Base-by-base conservation (phyloP, 64 coral and sea anemone species). In the Cladopsammia gracilis region DNA sequence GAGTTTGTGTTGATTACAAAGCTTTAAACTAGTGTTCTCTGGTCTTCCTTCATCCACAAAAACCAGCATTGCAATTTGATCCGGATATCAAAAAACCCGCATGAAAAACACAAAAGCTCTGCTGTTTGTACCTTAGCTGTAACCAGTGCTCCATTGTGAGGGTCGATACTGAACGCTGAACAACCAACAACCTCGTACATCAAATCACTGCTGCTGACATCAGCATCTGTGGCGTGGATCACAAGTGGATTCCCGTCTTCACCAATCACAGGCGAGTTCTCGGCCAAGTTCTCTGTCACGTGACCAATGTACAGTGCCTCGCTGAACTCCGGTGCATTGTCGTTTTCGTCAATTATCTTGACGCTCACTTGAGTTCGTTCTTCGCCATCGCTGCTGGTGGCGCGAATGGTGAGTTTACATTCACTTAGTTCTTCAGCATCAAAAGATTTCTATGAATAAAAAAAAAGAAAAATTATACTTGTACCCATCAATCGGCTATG, bases 181-280 rank as follows among this genome's bases (percentile, higher is more conserved):
- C 67, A 49, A 53, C 94, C 96, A 62, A 98, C 92, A 50, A 98
- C 86, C 57, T 98, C 96, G 47, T 91, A 98, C 48, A 92, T 73
- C 15, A 98, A 89, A 48, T 90, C 93, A 70, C 65, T 90, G 23
- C 68, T 70, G 34, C 82, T 90, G 43, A 93, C 78, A 87, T 98
- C 96, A 47, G 81, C 80, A 77, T 98, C 96, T 9, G 74, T 94
- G 54, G 96, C 96, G 14, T 76, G 73, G 47, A 92, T 81, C 69
- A 75, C 93, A 73, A 98, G 67, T 7, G 87, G 87, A 44, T 22
- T 62, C 13, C 80, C 92, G 6, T 81, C 57, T 24, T 45, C 22
- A 34, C 83, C 77, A 14, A 88, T 69, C 18, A 98, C 96, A 18
- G 92, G 62, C 50, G 96, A 87, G 8, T 89, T 88, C 58, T 80